phyloP scores from a whole-genome alignment of 2,113 vertebrate genomes.

The Ondatra zibethicus region DNA sequence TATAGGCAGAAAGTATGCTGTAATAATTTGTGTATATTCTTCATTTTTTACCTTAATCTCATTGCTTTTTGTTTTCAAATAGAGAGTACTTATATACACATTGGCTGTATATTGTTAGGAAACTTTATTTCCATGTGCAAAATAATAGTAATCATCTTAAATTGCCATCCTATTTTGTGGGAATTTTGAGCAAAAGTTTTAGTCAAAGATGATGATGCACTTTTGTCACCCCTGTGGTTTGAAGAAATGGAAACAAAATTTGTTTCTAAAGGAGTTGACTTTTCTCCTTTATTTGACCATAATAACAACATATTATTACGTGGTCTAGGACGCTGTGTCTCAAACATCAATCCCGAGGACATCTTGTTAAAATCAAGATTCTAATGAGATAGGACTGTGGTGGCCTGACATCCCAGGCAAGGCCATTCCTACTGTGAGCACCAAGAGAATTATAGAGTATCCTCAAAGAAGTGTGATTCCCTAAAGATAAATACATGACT shows the following conservation, averaged over 20 bases:
- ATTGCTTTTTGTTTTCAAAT: not conserved
- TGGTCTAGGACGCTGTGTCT: not conserved
- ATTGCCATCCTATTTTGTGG: conserved; percentile 3
- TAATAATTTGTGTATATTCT: not conserved
- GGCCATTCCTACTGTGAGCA: not conserved
- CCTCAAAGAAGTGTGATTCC: not conserved
- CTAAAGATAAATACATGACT: not conserved
- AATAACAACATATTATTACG: not conserved
- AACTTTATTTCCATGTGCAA: conserved; percentile 36
- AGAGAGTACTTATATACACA: not conserved
- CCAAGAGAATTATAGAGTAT: not conserved
- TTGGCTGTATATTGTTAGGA: not conserved
- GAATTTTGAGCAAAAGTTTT: conserved; percentile 37
- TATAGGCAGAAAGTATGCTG: not conserved
- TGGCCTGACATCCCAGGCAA: not conserved
- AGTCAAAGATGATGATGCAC: not conserved
- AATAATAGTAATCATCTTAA: conserved; percentile 42
- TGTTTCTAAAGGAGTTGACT: not conserved
- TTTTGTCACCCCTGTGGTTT: not conserved
- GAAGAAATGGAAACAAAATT: conserved; percentile 35
- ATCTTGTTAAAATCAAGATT: conserved; percentile 23
- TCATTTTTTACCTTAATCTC: not conserved
- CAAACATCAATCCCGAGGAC: not conserved
- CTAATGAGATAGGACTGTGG: not conserved
- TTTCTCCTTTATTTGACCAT: not conserved